Evolutionary conservation across 2,888 invertebrate species (phyloP), one percentile per base, ranked within the genome.

Genomic region (Leucophenga montana): DNA sequence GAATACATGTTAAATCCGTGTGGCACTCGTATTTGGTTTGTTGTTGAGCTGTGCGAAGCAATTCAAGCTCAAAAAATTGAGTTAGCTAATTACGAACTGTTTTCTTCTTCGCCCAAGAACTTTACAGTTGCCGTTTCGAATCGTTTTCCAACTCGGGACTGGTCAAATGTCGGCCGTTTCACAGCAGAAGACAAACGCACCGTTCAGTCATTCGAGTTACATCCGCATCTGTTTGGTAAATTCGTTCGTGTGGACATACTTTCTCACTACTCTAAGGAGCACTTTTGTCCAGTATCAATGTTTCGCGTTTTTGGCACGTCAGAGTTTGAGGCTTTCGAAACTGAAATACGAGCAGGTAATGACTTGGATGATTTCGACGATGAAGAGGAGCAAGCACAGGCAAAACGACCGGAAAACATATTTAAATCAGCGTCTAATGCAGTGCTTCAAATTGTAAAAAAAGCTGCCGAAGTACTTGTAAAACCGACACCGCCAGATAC

Each of bases 1-100:
- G 99, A 99, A 87, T 99, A 99, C 88, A 96, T 99, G 94, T 91
- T 99, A 71, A 99, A 98, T 88, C 95, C 97, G 0, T 99, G 99
- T 89, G 95, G 94, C 78, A 94, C 94, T 81, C 93, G 95, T 70
- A 94, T 96, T 74, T 97, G 98, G 97, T 97, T 99, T 89, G 94
- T 98, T 33, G 95, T 99, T 2, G 99, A 99, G 89, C 91, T 99
- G 1, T 99, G 99, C 90, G 99, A 99, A 87, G 95, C 98, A 3
- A 95, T 99, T 73, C 98, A 98, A 89, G 95, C 97, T 3, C 96
- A 95, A 87, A 95, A 94, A 89, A 94, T 99, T 73, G 98, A 99
- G 83, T 90, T 99, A 78, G 99, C 98, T 3, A 99, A 99, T 89
- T 97, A 97, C 87, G 99, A 99, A 89, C 90, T 99, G 71, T 99